A percentile compares a stretch with the other conserved stretches of the same genome.
Evolutionary conservation across 2,888 invertebrate species (phyloP).

Genomic region (Sesia apiformis): DNA sequence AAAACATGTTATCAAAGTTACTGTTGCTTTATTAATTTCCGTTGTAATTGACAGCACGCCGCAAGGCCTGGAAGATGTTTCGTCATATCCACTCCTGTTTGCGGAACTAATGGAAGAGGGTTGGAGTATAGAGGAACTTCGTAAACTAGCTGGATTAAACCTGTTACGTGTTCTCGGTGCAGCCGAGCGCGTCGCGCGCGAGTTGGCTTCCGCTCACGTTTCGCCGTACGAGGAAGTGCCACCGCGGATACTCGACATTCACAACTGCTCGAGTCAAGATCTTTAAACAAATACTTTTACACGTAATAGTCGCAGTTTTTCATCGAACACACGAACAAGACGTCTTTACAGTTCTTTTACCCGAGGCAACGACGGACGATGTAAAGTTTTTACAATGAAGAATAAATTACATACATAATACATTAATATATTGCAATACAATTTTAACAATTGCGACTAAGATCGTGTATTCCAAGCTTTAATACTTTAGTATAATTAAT

Average conservation of each 20-base stretch:
- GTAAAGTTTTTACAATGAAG: not conserved
- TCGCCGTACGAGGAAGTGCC: conserved; percentile 83
- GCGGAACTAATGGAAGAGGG: conserved; percentile 85
- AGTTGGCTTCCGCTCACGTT: conserved; percentile 80
- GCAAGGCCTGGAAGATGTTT: conserved; percentile 86
- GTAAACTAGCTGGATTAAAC: conserved; percentile 85
- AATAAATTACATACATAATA: not conserved
- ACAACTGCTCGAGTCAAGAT: conserved; percentile 79
- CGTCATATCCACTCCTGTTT: conserved; percentile 84
- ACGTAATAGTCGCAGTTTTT: not conserved
- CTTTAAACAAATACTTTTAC: conserved; percentile 29
- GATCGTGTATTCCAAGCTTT: conserved; percentile 27
- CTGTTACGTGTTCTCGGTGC: conserved; percentile 81
- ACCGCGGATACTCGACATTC: conserved; percentile 72
- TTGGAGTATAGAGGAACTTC: conserved; percentile 86
- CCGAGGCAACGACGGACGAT: not conserved
- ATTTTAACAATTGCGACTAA: conserved; percentile 1
- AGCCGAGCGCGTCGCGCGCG: conserved; percentile 83
- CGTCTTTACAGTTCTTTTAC: too few species aligned
- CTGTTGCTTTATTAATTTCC: too few species aligned
- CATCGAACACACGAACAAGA: not conserved
- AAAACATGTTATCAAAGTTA: too few species aligned
- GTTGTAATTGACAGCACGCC: conserved; percentile 76
- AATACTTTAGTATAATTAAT: conserved; percentile 19
- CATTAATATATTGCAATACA: not conserved